A percentile compares a stretch with the other conserved stretches of the same genome.
Conservation (phyloP, 1,140 invertebrate species). For the Apis dorsata region DNA sequence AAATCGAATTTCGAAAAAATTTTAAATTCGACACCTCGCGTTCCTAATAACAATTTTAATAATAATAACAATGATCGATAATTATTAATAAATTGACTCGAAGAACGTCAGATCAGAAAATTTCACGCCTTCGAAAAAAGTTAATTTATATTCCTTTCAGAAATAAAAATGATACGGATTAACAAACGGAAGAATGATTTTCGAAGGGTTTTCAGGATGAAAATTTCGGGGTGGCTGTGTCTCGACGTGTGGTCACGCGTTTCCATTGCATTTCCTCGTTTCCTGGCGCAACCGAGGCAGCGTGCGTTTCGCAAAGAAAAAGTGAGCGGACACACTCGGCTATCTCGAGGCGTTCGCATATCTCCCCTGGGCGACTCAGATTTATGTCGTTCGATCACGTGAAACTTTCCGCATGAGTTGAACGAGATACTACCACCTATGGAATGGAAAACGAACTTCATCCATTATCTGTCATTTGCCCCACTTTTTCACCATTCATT, state of each 20-base stretch:
- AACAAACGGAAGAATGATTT: too few species aligned
- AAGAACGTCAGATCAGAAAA: too few species aligned
- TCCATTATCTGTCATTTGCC: slow-evolving; percentile 24
- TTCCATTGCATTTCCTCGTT: slow-evolving; percentile 39
- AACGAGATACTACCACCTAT: slow-evolving; percentile 2
- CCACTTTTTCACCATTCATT: background rate
- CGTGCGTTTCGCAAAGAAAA: slow-evolving; percentile 42
- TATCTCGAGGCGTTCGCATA: slow-evolving; percentile 40
- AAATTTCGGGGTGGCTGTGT: background rate
- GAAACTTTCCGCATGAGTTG: slow-evolving; percentile 37
- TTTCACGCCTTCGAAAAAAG: too few species aligned
- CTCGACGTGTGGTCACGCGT: slow-evolving; percentile 1
- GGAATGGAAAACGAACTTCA: background rate
- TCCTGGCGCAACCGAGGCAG: background rate
- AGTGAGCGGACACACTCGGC: slow-evolving; percentile 35
- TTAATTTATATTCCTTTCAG: too few species aligned
- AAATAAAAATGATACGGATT: too few species aligned
- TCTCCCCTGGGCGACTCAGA: slow-evolving; percentile 30
- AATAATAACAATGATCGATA: too few species aligned
- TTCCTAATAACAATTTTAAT: too few species aligned
- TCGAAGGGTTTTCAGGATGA: background rate
- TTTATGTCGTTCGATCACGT: slow-evolving; percentile 31
- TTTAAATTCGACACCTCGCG: too few species aligned
- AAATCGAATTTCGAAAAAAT: too few species aligned
- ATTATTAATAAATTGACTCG: too few species aligned